Conservation (phyloP, 2,797 vertebrate genomes). For the Carcharodon carcharias region DNA sequence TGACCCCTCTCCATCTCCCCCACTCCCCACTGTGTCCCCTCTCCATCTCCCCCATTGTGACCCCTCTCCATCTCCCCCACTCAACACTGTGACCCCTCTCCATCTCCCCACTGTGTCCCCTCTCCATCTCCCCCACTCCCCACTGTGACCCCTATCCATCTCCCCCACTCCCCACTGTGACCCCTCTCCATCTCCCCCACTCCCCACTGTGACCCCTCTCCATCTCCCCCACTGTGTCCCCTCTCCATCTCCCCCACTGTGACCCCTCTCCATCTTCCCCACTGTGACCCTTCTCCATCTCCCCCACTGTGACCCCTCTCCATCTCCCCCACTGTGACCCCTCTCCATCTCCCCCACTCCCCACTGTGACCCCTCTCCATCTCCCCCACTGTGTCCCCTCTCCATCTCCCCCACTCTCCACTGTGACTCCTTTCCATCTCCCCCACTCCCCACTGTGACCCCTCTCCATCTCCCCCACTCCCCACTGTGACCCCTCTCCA, state of each 20-base stretch:
- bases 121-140: too few relatives aligned
- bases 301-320: slow-evolving; percentile 8
- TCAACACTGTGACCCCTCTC: too few relatives aligned
- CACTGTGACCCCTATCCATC: neutral
- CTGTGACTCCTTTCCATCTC: too few relatives aligned
- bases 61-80: too few relatives aligned
- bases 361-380: neutral
- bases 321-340: neutral
- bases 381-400: too few relatives aligned
- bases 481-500: neutral
- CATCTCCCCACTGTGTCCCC: too few relatives aligned
- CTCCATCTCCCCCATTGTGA: neutral
- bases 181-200: neutral
- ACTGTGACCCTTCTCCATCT: too few relatives aligned
- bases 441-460: neutral
- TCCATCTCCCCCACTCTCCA: too few relatives aligned
- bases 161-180: neutral
- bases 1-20: neutral
- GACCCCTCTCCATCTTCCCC: neutral
- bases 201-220: neutral
- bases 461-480: neutral
- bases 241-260: too few relatives aligned
- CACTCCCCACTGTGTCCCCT: too few relatives aligned
- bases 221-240: too few relatives aligned
- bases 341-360: too few relatives aligned